Conservation (phyloP, 2,113 vertebrate genomes). For the Corythornis cristatus region DNA sequence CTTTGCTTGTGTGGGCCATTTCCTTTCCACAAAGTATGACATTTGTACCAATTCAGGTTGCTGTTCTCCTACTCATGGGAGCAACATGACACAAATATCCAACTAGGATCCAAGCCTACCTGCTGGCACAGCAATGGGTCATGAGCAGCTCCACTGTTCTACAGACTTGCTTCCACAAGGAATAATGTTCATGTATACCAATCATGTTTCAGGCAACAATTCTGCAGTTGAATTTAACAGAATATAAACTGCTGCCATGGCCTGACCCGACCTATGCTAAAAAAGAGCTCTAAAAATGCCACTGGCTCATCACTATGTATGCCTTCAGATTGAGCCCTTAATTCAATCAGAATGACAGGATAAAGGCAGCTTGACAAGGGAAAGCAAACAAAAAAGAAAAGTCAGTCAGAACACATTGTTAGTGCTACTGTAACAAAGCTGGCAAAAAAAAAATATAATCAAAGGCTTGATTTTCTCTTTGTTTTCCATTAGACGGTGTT, state of each 20-base stretch:
- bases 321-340: background rate
- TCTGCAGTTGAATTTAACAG: background rate
- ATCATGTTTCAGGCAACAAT: background rate
- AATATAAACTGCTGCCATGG: background rate
- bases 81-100: background rate
- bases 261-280: background rate
- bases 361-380: background rate
- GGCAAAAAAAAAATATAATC: background rate
- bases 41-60: background rate
- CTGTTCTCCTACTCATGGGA: background rate
- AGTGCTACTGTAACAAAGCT: background rate
- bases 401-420: background rate
- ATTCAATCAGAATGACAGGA: background rate
- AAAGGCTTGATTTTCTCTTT: background rate
- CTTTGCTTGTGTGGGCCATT: background rate
- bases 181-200: background rate
- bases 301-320: background rate
- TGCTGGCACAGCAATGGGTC: background rate
- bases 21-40: background rate
- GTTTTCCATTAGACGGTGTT: background rate
- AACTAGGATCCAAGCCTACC: background rate
- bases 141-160: background rate
- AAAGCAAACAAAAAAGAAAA: conserved; percentile 30
- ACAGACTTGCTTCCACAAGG: background rate
- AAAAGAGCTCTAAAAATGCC: background rate